phyloP scores from a whole-genome alignment of 2,113 vertebrate species.

The Saguinus midas region DNA sequence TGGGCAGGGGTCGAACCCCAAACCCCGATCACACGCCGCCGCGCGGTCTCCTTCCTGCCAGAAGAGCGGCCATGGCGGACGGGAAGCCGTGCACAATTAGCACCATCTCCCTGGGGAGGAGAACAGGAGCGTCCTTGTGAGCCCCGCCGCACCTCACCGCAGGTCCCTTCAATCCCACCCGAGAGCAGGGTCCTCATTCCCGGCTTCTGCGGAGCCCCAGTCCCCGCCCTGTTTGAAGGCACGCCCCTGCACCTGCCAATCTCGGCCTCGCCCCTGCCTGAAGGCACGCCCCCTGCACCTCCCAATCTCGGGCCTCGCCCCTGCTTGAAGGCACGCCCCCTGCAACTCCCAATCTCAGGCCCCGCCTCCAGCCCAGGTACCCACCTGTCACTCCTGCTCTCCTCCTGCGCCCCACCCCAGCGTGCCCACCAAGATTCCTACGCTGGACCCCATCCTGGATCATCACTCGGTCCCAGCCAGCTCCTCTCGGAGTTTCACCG shows the following conservation, averaged over 20 bases:
- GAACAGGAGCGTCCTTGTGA: not conserved
- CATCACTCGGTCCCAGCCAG: no score
- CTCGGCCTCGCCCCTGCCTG: not conserved
- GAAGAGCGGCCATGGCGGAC: slow-evolving; percentile 89
- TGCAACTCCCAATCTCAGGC: not conserved
- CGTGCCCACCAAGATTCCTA: not conserved
- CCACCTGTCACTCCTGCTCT: not conserved
- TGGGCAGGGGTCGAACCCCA: accelerated
- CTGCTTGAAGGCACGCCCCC: no score
- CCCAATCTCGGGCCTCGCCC: no score
- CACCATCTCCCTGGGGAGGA: slow-evolving; percentile 90
- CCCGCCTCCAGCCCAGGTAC: not conserved
- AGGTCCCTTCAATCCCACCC: not conserved
- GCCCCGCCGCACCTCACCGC: no score
- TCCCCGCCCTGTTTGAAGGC: not conserved
- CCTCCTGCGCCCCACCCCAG: not conserved
- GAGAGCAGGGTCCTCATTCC: not conserved
- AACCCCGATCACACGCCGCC: no score
- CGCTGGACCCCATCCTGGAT: not conserved
- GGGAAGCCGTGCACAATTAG: slow-evolving; percentile 92
- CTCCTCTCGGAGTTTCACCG: no score
- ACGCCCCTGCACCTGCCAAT: not conserved
- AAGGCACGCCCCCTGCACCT: not conserved
- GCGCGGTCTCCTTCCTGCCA: slow-evolving; percentile 78
- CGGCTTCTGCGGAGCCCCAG: not conserved